Conservation (phyloP, 2,797 vertebrate genomes). For the Enteromius radiatus region DNA sequence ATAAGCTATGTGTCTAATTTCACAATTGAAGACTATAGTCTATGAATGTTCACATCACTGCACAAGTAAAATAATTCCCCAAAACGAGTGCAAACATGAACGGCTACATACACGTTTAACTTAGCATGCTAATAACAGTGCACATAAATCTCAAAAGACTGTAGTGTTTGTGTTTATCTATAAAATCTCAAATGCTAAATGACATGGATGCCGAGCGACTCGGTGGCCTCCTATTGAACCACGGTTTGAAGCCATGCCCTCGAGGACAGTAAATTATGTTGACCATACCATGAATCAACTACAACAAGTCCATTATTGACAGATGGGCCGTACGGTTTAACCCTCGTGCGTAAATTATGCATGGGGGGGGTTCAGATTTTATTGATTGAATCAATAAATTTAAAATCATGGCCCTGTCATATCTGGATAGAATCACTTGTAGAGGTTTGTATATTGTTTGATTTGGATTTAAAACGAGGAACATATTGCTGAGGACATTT, state of each 20-base stretch:
- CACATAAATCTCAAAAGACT: constrained; percentile 56
- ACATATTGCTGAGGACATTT: constrained; percentile 2
- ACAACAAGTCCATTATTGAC: constrained; percentile 65
- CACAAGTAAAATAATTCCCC: constrained; percentile 32
- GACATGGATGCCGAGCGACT: constrained; percentile 58
- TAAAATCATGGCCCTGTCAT: constrained; percentile 45
- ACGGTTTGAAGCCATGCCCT: constrained; percentile 55
- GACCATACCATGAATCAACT: constrained; percentile 60
- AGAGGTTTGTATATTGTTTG: constrained; percentile 36
- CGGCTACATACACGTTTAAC: constrained; percentile 41
- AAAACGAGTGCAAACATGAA: constrained; percentile 54
- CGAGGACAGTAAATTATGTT: constrained; percentile 53
- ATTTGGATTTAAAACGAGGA: constrained; percentile 35
- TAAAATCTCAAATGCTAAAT: constrained; percentile 55
- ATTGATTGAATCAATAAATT: constrained; percentile 52
- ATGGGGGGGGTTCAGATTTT: constrained; percentile 41
- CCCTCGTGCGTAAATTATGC: constrained; percentile 54
- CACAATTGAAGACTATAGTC: constrained; percentile 37
- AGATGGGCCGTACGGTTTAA: constrained; percentile 53
- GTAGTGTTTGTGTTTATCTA: constrained; percentile 71
- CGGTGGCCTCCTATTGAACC: constrained; percentile 63
- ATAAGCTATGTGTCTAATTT: constrained; percentile 52
- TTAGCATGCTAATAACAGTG: constrained; percentile 45
- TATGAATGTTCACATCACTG: constrained; percentile 1
- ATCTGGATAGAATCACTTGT: constrained; percentile 33